Base-by-base conservation (phyloP, 2,888 invertebrate species). In the Melitaea athalia region DNA sequence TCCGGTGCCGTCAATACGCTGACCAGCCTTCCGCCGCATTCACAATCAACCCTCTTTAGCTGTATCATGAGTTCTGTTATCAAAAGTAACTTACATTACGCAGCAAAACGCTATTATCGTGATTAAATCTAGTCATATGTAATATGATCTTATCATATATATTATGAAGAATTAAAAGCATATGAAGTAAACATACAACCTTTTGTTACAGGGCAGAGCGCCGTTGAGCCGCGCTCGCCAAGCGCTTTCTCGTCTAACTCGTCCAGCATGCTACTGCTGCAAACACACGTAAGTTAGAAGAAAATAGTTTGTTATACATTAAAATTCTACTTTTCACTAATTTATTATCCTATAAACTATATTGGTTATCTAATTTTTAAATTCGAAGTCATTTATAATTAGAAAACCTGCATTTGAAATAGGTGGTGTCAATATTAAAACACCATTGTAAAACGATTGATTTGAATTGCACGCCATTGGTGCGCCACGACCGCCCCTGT, bases 201-300 rank as follows among this genome's bases (percentile, higher is more conserved):
- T 59, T 59, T 76, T 89, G 88, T 93, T 89, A 77, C 91, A 89
- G 93, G 93, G 89, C 93, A 93, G 86, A 94, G 92, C 91, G 91
- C 91, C 82, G 81, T 89, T 84, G 92, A 89, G 85, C 89, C 92
- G 89, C 93, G 93, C 90, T 92, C 92, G 88, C 92, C 94, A 93
- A 87, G 93, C 93, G 89, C 93, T 79, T 91, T 87, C 78, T 79
- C 93, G 84, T 87, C 94, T 81, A 94, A 92, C 86, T 92, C 94
- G 85, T 93, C 97, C 96, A 97, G 97, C 95, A 97, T 97, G 97
- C 97, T 97, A 94, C 96, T 97, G 91, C 95, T 97, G 94, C 97
- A 97, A 93, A 96, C 97, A 93, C 97, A 97, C 95, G 97, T 97
- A 88, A 94, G 94, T 89, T 63, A 53, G 5, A 59, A 15, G 42